Evolutionary conservation across 2,888 invertebrate species (phyloP).

Genomic region (Ephialtes manifestator): DNA sequence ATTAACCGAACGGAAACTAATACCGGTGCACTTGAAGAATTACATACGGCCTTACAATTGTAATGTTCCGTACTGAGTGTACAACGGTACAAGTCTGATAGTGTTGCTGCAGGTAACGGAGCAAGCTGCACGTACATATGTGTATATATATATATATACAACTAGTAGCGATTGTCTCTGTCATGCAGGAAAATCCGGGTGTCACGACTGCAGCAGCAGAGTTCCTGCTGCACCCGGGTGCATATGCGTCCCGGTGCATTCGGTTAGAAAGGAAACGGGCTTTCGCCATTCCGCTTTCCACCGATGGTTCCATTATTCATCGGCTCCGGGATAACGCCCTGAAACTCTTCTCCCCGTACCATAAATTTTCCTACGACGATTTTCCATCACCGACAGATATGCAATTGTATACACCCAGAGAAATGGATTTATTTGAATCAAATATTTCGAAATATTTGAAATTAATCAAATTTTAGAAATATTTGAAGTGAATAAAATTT

Average conservation of each 20-base stretch:
- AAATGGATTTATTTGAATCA: slow-evolving; percentile 69
- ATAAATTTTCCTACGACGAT: not conserved
- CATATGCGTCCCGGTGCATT: slow-evolving; percentile 61
- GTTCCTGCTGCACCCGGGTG: slow-evolving; percentile 28
- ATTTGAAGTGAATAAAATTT: no score
- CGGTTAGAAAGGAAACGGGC: slow-evolving; percentile 75
- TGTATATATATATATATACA: not conserved
- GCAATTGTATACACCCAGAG: slow-evolving; percentile 78
- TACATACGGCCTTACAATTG: slow-evolving; percentile 29
- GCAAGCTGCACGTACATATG: not conserved
- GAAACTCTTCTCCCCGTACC: slow-evolving; percentile 1
- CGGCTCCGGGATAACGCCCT: slow-evolving; percentile 57
- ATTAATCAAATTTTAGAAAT: no score
- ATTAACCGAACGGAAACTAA: slow-evolving; percentile 22
- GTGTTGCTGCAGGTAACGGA: slow-evolving; percentile 29
- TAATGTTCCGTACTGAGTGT: not conserved
- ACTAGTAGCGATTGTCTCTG: slow-evolving; percentile 49
- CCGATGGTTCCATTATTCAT: slow-evolving; percentile 79
- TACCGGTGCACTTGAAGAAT: slow-evolving; percentile 36
- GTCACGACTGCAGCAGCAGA: slow-evolving; percentile 12
- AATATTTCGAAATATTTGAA: no score
- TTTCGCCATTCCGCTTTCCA: slow-evolving; percentile 78
- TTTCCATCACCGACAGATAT: slow-evolving; percentile 58
- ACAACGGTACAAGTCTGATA: slow-evolving; percentile 36
- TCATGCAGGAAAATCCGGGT: slow-evolving; percentile 43